Evolutionary conservation across 2,113 vertebrate genomes (phyloP).

Genomic region (Pterocles gutturalis): DNA sequence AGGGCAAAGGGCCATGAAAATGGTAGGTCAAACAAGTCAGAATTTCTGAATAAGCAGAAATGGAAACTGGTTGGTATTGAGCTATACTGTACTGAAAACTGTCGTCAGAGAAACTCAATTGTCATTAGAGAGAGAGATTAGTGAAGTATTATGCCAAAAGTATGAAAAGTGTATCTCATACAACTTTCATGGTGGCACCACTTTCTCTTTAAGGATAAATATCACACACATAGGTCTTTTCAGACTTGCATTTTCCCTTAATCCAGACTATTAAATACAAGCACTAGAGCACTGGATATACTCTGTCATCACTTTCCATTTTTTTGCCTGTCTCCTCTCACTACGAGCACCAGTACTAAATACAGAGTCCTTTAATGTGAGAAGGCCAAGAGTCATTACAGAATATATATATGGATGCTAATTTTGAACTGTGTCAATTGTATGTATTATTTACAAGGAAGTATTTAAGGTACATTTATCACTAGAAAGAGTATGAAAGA

Average conservation of each 20-base stretch:
- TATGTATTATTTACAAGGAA: not conserved
- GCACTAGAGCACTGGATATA: not conserved
- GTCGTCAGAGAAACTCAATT: not conserved
- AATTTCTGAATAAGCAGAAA: not conserved
- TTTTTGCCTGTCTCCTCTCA: not conserved
- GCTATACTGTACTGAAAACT: not conserved
- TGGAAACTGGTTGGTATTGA: not conserved
- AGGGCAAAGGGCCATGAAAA: not conserved
- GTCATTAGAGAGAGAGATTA: not conserved
- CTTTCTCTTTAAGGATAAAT: not conserved
- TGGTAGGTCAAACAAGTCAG: not conserved
- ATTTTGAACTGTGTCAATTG: not conserved
- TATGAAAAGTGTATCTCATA: not conserved
- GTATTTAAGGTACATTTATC: not conserved
- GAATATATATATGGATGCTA: not conserved
- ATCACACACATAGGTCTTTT: not conserved
- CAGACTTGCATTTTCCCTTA: not conserved
- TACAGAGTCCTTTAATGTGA: not conserved
- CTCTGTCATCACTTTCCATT: not conserved
- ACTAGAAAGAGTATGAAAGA: not conserved
- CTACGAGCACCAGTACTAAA: not conserved
- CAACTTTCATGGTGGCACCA: rapidly evolving
- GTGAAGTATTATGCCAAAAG: not conserved
- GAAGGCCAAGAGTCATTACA: not conserved
- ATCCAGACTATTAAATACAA: not conserved